Evolutionary conservation across 2,797 vertebrate genomes (phyloP), one percentile per base, ranked within the genome.

Genomic region (Parauchenoglanis punctatus): DNA sequence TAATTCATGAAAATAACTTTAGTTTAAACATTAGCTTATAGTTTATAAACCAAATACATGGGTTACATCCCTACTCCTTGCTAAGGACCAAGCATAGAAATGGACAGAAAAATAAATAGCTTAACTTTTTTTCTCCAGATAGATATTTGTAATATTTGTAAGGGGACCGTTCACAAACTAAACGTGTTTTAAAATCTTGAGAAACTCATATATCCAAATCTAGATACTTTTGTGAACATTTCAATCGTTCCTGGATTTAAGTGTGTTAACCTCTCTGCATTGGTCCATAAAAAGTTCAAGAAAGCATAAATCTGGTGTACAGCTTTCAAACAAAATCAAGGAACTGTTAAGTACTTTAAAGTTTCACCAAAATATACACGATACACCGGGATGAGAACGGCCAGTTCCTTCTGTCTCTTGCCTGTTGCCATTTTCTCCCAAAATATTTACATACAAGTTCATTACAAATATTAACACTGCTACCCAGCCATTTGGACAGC

Each of bases 201-300:
- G 46, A 35, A 70, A 56, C 56, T 49, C 2, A 18, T 7, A 81
- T 81, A n/a, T 80, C 54, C 65, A 85, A 82, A 87, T 59, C 61
- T 28, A 83, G 76, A 67, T 31, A n/a, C 61, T 54, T 80, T 18
- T 46, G 63, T 20, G 83, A 92, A 88, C 81, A 28, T 23, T 87
- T 90, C 89, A 94, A 83, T 95, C 95, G 94, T 92, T 93, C 94
- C 92, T 94, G 93, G 92, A 94, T 94, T 94, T 88, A 94, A 90
- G 91, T 59, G 80, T 88, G 90, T 81, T 87, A 78, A 88, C 72
- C 68, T 87, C 86, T 77, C 81, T 89, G 49, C 81, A 83, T 80
- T 81, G 86, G 90, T 92, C 91, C 85, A 54, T 70, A 77, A 89
- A 87, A 92, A 65, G n/a, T 77, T 28, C 35, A 73, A 35, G 56